phyloP scores from a whole-genome alignment of 1,140 invertebrate genomes.

The Drosophila tropicalis region DNA sequence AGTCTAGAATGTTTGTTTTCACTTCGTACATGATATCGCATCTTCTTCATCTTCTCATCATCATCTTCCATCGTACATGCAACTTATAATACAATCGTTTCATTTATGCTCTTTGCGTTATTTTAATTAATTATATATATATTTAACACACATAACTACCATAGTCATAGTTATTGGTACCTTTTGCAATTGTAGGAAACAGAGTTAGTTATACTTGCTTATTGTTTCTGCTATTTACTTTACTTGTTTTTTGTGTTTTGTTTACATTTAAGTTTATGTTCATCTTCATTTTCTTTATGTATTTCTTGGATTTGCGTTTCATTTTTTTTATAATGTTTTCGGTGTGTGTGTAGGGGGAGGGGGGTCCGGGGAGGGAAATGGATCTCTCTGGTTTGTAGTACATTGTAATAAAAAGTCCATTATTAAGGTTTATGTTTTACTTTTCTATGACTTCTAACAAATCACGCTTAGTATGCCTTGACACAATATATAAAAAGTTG shows the following conservation, averaged over 20 bases:
- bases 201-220: slow-evolving; percentile 75
- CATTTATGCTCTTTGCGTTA: slow-evolving; percentile 68
- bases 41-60: slow-evolving; percentile 50
- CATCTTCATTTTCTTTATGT: slow-evolving; percentile 22
- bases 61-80: slow-evolving; percentile 61
- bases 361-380: slow-evolving; percentile 20
- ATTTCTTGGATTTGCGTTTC: slow-evolving; percentile 17
- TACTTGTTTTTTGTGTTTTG: slow-evolving; percentile 27
- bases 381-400: slow-evolving; percentile 40
- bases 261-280: slow-evolving; percentile 29
- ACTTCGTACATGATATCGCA: slow-evolving; percentile 17
- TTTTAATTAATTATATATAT: slow-evolving; percentile 72
- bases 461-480: slow-evolving; percentile 55
- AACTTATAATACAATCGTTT: slow-evolving; percentile 80
- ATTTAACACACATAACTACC: slow-evolving; percentile 74
- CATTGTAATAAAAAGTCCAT: slow-evolving; percentile 69
- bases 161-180: slow-evolving; percentile 75
- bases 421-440: slow-evolving; percentile 68
- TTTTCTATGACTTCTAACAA: slow-evolving; percentile 28
- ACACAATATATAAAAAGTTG: slow-evolving; percentile 73
- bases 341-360: slow-evolving; percentile 2
- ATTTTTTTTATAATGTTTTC: background rate
- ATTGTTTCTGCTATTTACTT: slow-evolving; percentile 72
- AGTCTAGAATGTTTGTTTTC: slow-evolving; percentile 64
- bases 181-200: slow-evolving; percentile 77